Conservation (phyloP, 2,797 vertebrate species). For the Megaceryle alcyon region DNA sequence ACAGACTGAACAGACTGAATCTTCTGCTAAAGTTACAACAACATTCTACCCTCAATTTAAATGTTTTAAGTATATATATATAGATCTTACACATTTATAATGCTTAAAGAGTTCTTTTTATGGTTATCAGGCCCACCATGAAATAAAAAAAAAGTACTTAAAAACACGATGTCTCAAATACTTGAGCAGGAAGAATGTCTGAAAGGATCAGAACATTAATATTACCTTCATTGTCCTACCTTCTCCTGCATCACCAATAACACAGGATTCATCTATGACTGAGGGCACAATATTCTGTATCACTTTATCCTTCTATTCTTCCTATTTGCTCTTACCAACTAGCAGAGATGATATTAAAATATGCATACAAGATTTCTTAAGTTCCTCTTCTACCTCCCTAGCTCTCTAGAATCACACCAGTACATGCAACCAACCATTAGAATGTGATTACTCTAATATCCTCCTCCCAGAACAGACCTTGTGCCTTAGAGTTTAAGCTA, state of each 20-base stretch:
- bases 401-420: neutral
- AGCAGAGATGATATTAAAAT: neutral
- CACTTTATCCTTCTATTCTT: neutral
- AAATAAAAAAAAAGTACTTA: neutral
- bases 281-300: neutral
- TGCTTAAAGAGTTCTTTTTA: neutral
- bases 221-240: neutral
- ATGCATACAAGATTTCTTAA: neutral
- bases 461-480: neutral
- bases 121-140: neutral
- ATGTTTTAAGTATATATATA: neutral
- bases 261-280: neutral
- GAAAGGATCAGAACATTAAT: neutral
- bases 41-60: neutral
- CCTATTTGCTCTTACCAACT: neutral
- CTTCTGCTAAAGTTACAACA: neutral
- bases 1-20: neutral
- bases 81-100: neutral
- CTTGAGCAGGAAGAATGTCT: neutral
- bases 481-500: neutral
- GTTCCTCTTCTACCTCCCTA: neutral
- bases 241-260: neutral
- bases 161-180: neutral
- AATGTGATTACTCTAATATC: neutral
- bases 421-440: neutral